Percentiles rank a stretch among this genome's conserved stretches.
Evolutionary conservation across 35 echinoderm and acorn worm species (phyloP).

Genomic region (Apostichopus japonicus): DNA sequence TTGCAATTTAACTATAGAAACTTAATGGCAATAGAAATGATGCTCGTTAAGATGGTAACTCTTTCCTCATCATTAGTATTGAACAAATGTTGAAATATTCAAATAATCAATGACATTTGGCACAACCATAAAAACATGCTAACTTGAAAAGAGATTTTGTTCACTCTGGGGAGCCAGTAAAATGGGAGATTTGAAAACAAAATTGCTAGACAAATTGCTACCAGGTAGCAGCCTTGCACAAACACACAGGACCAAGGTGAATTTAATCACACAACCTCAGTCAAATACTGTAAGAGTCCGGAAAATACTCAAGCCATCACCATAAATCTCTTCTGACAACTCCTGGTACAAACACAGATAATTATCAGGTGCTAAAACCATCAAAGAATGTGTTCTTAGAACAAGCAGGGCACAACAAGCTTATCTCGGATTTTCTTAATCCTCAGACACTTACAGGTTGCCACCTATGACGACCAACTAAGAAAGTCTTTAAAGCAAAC

Average conservation of each 20-base stretch:
- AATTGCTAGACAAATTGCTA: background rate
- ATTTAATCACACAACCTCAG: constrained; percentile 10
- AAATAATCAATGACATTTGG: too few relatives aligned
- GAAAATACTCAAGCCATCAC: constrained; percentile 1
- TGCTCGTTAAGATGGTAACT: too few relatives aligned
- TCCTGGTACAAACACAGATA: background rate
- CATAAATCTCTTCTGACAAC: constrained; percentile 21
- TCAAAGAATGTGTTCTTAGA: constrained; percentile 16
- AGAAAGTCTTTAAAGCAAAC: background rate
- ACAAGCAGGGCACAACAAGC: constrained; percentile 2
- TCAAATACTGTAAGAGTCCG: background rate
- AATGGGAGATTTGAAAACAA: background rate
- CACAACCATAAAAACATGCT: too few relatives aligned
- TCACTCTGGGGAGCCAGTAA: background rate
- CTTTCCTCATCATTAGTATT: too few relatives aligned
- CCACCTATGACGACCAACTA: background rate
- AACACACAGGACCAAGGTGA: background rate
- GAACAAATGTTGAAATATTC: too few relatives aligned
- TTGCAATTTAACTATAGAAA: too few relatives aligned
- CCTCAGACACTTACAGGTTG: background rate
- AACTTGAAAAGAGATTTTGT: background rate
- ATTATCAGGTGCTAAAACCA: constrained; percentile 39
- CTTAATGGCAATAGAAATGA: too few relatives aligned
- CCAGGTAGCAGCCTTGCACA: background rate
- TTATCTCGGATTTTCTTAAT: background rate